Base-by-base conservation (phyloP, 23 tunicate genomes). In the Trididemnum miniatum region DNA sequence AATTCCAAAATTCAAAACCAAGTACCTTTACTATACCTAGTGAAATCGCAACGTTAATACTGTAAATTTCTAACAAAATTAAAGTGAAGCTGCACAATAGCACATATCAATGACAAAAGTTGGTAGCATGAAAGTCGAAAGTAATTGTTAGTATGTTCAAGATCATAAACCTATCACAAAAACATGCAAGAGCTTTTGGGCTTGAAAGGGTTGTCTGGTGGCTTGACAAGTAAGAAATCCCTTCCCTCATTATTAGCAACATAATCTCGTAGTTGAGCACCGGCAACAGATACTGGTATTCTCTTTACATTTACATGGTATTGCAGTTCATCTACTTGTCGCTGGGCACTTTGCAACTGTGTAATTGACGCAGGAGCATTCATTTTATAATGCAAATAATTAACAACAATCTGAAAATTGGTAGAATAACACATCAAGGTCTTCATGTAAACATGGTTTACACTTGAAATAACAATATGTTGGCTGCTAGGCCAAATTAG, bases 141-240 rank as follows among this genome's bases (percentile, higher is more conserved):
- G n/a, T n/a, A n/a, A n/a, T n/a, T n/a, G n/a, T n/a, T n/a, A n/a
- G n/a, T n/a, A n/a, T n/a, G n/a, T n/a, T n/a, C n/a, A n/a, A n/a
- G n/a, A n/a, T n/a, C n/a, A n/a, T n/a, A n/a, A n/a, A n/a, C n/a
- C n/a, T n/a, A n/a, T 73, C 59, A 92, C 63, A 92, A 71, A 78
- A 92, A 83, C 88, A 83, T 83, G 82, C 97, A 92, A 24, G 88
- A 81, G 81, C 92, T 87, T 51, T 92, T 92, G 62, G 97, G 97
- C 59, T 92, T 92, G 86, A 86, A 92, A n/a, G 97, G 97, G 54
- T 92, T 92, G 65, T 92, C 97, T 69, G 97, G 97, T 15, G 97
- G 97, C 71, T 92, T 92, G 1, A 87, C 97, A 62, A 92, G 62
- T 3, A 92, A 79, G 72, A 82, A 92, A 79, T 92, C 97, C 32